phyloP scores from a whole-genome alignment of 2,113 vertebrate genomes.

The Rhea pennata region DNA sequence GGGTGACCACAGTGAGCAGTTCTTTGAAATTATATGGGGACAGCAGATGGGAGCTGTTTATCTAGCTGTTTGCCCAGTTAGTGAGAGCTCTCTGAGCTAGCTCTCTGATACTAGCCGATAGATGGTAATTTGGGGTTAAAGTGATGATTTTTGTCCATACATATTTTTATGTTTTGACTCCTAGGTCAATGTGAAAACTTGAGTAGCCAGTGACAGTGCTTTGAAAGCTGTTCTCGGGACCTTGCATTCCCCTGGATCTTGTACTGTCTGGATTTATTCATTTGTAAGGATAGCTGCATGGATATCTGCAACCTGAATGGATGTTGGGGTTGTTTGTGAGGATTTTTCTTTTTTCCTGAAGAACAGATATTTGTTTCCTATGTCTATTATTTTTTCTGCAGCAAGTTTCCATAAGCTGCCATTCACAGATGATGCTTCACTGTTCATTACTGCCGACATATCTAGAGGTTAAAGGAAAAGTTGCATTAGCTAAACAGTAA shows the following conservation, averaged over 20 bases:
- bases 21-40: neutral
- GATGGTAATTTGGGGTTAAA: neutral
- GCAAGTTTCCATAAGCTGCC: neutral
- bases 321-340: neutral
- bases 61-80: neutral
- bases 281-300: neutral
- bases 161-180: neutral
- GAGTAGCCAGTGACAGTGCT: neutral
- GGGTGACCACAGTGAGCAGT: neutral
- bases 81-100: neutral
- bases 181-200: neutral
- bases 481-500: neutral
- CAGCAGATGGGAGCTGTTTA: neutral
- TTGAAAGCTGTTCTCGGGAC: neutral
- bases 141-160: neutral
- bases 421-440: neutral
- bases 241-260: neutral
- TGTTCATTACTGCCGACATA: neutral
- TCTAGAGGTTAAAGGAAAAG: neutral
- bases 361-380: neutral
- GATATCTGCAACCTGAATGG: neutral
- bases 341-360: neutral
- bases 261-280: neutral
- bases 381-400: neutral
- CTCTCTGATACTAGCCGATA: neutral